These are phyloP conservation scores for Chrysopa pallens DNA, from an alignment of 1,140 invertebrate species.

Conservation along the genomic window DNA sequence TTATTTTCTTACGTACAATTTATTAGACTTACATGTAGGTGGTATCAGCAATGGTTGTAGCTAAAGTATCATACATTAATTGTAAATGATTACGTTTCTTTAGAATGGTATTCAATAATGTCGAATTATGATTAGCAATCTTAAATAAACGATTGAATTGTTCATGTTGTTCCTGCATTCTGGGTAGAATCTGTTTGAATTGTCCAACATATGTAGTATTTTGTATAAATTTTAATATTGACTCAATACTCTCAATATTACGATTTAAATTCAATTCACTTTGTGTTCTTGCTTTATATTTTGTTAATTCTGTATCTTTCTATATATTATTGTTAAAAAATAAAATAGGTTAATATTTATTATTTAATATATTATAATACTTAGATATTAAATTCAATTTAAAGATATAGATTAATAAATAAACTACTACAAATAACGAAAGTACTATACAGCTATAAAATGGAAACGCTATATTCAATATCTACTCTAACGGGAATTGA, in stretches of 20 bases:
- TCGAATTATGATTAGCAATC: slow-evolving; percentile 27
- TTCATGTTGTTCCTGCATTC: slow-evolving; percentile 33
- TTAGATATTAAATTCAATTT: too few relatives aligned
- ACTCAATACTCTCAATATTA: slow-evolving; percentile 25
- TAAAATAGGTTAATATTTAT: too few relatives aligned
- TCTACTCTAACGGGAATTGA: too few relatives aligned
- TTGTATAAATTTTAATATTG: slow-evolving; percentile 29
- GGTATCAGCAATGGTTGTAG: slow-evolving; percentile 32
- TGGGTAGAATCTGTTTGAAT: slow-evolving; percentile 26
- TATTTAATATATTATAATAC: too few relatives aligned
- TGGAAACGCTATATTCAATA: too few relatives aligned
- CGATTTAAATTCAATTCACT: slow-evolving; percentile 24
- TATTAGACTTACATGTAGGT: slow-evolving; percentile 25
- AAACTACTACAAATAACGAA: too few relatives aligned
- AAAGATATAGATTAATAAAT: too few relatives aligned
- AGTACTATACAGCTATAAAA: too few relatives aligned
- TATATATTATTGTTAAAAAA: too few relatives aligned
- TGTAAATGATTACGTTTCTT: slow-evolving; percentile 34
- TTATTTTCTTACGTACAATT: too few relatives aligned
- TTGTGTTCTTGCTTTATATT: slow-evolving; percentile 21
- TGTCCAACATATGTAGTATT: slow-evolving; percentile 24
- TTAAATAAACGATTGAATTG: slow-evolving; percentile 28
- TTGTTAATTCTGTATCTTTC: too few relatives aligned
- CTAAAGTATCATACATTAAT: slow-evolving; percentile 28
- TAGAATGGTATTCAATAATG: slow-evolving; percentile 28